phyloP scores from a whole-genome alignment of 2,113 vertebrate species.

The Callocephalon fimbriatum region DNA sequence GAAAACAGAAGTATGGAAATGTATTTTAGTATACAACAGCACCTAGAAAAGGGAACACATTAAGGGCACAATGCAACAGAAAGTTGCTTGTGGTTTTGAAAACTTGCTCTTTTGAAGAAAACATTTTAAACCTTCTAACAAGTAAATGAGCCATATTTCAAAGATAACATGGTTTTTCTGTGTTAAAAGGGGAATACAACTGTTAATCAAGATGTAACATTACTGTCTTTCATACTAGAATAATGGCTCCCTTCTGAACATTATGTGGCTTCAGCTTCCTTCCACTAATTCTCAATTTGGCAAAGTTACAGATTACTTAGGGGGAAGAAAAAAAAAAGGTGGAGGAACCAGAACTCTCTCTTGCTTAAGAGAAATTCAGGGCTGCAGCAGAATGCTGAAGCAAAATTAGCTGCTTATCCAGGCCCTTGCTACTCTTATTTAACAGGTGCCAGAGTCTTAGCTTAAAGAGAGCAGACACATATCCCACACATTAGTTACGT shows the following conservation, averaged over 20 bases:
- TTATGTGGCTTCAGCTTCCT: neutral
- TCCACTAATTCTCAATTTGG: neutral
- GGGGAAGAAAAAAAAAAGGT: too few relatives aligned
- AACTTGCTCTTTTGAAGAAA: neutral
- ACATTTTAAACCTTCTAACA: neutral
- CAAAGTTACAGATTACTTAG: neutral
- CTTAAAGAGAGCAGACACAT: neutral
- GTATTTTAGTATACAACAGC: neutral
- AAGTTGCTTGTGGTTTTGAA: neutral
- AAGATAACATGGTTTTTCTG: neutral
- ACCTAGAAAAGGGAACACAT: neutral
- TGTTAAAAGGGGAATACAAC: neutral
- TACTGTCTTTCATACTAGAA: neutral
- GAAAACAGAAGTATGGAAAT: neutral
- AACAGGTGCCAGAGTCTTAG: neutral
- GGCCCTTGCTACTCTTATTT: neutral
- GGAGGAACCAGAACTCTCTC: neutral
- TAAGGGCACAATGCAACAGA: neutral
- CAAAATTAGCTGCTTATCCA: neutral
- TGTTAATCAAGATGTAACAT: neutral
- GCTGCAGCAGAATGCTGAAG: neutral
- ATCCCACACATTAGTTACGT: rapidly evolving
- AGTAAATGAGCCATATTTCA: neutral
- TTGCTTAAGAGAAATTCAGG: neutral
- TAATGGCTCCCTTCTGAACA: neutral